A percentile compares a stretch with the other conserved stretches of the same genome.
phyloP scores from a whole-genome alignment of 2,113 vertebrate species.

The Entomyzon cyanotis region DNA sequence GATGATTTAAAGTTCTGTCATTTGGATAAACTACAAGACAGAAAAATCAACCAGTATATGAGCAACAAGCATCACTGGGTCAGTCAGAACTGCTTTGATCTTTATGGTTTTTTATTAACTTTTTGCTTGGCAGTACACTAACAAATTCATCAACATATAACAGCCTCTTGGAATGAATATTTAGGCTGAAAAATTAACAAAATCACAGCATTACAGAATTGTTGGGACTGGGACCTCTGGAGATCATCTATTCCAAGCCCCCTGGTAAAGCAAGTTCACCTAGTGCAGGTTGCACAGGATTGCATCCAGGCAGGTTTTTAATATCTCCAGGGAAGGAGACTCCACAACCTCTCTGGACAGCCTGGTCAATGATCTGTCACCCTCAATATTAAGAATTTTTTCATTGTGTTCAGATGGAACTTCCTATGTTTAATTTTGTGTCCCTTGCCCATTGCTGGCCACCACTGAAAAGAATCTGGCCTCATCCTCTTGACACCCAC shows the following conservation, averaged over 20 bases:
- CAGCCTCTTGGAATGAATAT: not conserved
- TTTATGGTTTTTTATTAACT: not conserved
- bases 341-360: not conserved
- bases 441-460: fast-evolving
- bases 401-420: not conserved
- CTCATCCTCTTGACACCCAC: not conserved
- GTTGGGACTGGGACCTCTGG: not conserved
- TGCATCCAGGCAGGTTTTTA: fast-evolving
- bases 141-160: not conserved
- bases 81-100: not conserved
- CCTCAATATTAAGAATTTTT: not conserved
- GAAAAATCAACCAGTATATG: not conserved
- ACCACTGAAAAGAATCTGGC: not conserved
- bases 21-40: not conserved
- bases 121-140: not conserved
- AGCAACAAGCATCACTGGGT: not conserved
- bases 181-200: not conserved
- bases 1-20: not conserved
- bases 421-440: not conserved
- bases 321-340: not conserved
- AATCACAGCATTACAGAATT: not conserved
- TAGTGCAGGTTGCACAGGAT: too few species aligned
- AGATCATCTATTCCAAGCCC: not conserved
- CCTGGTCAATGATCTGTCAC: not conserved
- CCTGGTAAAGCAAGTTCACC: not conserved